Evolutionary conservation across 2,113 vertebrate genomes (phyloP).

Genomic region (Anser brachyrhynchus): DNA sequence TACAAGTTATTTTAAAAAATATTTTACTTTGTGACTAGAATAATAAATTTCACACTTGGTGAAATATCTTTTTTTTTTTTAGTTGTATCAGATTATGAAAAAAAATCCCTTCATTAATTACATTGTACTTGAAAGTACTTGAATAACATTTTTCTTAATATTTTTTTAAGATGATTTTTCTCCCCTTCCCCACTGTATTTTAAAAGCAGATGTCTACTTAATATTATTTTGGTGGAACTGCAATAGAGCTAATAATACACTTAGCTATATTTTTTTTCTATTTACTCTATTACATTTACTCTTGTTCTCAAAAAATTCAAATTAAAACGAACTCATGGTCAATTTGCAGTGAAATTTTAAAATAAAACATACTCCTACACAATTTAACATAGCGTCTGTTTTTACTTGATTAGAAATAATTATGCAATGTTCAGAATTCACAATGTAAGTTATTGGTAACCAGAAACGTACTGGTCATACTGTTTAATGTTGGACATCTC

Average conservation of each 20-base stretch:
- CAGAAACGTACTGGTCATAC: not conserved
- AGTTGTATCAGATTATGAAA: not conserved
- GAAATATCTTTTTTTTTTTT: not conserved
- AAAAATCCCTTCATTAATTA: not conserved
- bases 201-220: not conserved
- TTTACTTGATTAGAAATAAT: not conserved
- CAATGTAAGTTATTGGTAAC: not conserved
- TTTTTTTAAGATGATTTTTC: not conserved
- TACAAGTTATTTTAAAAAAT: not conserved
- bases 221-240: not conserved
- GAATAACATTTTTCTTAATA: constrained; percentile 3
- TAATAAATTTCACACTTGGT: not conserved
- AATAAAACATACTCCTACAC: constrained; percentile 8
- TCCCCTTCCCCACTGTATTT: not conserved
- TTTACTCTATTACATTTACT: not conserved
- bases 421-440: not conserved
- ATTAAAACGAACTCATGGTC: not conserved
- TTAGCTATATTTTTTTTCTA: not conserved
- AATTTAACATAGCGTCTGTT: not conserved
- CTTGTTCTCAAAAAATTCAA: not conserved
- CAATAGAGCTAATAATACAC: not conserved
- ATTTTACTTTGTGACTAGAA: not conserved
- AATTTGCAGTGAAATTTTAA: constrained; percentile 10
- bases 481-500: not conserved
- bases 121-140: not conserved